Percentiles rank a stretch among this genome's conserved stretches.
phyloP scores from a whole-genome alignment of 2,888 invertebrate genomes.

The Philhelius pedissequus region DNA sequence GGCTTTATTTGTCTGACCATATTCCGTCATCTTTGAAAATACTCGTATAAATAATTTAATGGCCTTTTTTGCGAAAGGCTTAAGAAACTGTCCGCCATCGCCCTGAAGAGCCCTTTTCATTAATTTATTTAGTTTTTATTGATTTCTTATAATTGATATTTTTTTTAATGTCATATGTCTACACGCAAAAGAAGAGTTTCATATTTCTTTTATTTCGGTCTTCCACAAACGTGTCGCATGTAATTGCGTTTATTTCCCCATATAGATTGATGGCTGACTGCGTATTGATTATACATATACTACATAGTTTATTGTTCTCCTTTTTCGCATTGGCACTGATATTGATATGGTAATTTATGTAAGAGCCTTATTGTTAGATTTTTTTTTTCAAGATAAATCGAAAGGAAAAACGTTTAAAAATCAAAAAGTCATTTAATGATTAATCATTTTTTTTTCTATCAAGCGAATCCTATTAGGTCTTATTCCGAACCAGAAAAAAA shows the following conservation, averaged over 20 bases:
- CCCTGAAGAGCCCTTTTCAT: background rate
- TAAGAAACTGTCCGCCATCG: background rate
- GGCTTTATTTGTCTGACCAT: background rate
- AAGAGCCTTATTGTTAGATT: background rate
- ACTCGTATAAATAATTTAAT: background rate
- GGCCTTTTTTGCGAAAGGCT: background rate
- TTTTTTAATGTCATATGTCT: too few relatives aligned
- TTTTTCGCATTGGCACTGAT: background rate
- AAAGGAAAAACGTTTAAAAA: too few relatives aligned
- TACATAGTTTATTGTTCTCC: background rate
- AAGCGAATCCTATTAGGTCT: too few relatives aligned
- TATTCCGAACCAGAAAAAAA: too few relatives aligned
- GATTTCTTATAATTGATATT: constrained; percentile 3
- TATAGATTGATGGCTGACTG: background rate
- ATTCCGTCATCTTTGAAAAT: background rate
- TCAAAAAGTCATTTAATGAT: too few relatives aligned
- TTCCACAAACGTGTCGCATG: background rate
- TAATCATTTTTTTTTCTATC: too few relatives aligned
- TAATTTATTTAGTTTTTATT: background rate
- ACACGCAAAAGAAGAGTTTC: background rate
- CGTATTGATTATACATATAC: too few relatives aligned
- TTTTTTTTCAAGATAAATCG: background rate
- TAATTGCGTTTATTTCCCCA: background rate
- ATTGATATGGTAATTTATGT: background rate
- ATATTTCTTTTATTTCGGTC: background rate